Percentiles rank a stretch among this genome's conserved stretches.
phyloP scores from a whole-genome alignment of 2,888 invertebrate genomes.

The Thumatha senex region DNA sequence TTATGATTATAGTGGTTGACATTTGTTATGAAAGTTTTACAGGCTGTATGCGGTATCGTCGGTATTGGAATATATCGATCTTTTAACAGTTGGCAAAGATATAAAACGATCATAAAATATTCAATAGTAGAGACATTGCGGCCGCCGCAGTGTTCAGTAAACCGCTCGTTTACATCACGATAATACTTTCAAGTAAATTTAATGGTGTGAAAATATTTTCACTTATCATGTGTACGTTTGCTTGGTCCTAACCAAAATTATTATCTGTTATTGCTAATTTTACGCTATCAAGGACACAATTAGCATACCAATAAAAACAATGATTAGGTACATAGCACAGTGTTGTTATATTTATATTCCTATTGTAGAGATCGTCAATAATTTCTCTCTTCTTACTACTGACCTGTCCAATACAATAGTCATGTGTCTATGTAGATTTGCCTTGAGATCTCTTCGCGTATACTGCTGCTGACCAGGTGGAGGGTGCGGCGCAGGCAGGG shows the following conservation, averaged over 20 bases:
- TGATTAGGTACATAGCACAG: constrained; percentile 6
- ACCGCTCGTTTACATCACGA: constrained; percentile 35
- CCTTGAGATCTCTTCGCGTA: constrained; percentile 75
- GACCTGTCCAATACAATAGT: constrained; percentile 81
- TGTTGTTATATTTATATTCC: constrained; percentile 10
- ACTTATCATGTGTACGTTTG: constrained; percentile 30
- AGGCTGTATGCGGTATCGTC: constrained; percentile 28
- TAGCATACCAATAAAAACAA: constrained; percentile 14
- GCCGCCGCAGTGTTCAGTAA: constrained; percentile 26
- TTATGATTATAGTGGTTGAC: constrained; percentile 3
- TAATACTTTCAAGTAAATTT: constrained; percentile 34
- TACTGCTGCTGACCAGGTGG: constrained; percentile 59
- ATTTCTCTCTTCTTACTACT: constrained; percentile 43
- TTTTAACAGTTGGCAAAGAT: constrained; percentile 22
- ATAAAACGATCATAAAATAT: constrained; percentile 32
- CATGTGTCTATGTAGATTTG: constrained; percentile 81
- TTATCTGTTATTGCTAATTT: constrained; percentile 33
- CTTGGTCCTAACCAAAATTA: constrained; percentile 30
- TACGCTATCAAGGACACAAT: constrained; percentile 20
- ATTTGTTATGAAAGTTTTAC: constrained; percentile 19
- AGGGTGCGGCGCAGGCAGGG: constrained; percentile 42
- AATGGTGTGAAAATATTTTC: constrained; percentile 40
- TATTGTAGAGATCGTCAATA: constrained; percentile 8
- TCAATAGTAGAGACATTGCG: constrained; percentile 36
- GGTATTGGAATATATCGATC: constrained; percentile 13